Base-by-base conservation (phyloP, 2,113 vertebrate genomes). In the Ardeotis arabs region DNA sequence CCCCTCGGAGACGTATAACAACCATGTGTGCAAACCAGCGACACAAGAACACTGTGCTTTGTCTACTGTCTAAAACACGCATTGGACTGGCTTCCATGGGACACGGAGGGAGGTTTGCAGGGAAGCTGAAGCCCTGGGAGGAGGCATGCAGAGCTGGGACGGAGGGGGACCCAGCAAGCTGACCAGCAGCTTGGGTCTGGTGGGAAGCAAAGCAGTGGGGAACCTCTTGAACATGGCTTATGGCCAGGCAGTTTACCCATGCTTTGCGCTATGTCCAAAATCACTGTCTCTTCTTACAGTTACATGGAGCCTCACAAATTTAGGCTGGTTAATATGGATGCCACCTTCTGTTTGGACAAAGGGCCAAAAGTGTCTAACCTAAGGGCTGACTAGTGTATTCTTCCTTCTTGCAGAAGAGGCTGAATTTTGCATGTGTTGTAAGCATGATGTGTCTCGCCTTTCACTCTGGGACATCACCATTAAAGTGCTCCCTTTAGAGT, bases 11-110 rank as follows among this genome's bases (percentile, higher is more conserved):
- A 58, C 4, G 56, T 58, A 18, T 14, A 62, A 89, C 10, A 44
- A n/a, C n/a, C 29, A 9, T 0, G 0, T 2, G 67, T 70, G 37
- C 7, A 60, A 81, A 81, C 2, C 39, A 81, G 17, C 1, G 4
- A 29, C 44, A 64, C n/a, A 60, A 45, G 33, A 90, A 5, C 56
- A 6, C 8, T 2, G 4, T 22, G 64, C 23, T 93, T n/a, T 94
- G 16, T 29, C 44, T 19, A 2, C 24, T 29, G 18, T 7, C 68
- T 52, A 58, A 73, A 76, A 28, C 25, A 9, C 3, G n/a, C 35
- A 10, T 13, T 44, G n/a, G n/a, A 4, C 12, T 49, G 21, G 6
- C 58, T 77, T 68, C n/a, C 35, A 7, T 27, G 55, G 55, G 24
- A 35, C 6, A 6, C 5, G 3, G 31, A 80, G 56, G 16, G 23